Evolutionary conservation across 2,113 vertebrate genomes (phyloP).

Genomic region (Prietella phreatophila): DNA sequence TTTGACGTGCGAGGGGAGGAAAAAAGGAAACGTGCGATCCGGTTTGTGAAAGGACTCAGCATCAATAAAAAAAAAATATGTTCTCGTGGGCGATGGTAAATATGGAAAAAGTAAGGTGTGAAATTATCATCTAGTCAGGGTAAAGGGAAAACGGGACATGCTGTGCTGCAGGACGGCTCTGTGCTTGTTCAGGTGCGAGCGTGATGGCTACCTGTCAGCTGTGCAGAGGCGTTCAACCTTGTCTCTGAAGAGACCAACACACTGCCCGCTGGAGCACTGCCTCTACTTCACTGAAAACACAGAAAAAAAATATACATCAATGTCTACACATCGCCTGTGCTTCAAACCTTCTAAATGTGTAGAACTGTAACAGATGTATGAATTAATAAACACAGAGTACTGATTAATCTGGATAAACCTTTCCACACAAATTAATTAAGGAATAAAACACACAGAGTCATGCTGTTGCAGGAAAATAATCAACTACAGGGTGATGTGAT

Average conservation of each 20-base stretch:
- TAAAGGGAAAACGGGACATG: slow-evolving; percentile 49
- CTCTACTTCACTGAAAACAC: slow-evolving; percentile 45
- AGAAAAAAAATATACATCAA: neutral
- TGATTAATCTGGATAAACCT: neutral
- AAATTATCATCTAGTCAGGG: slow-evolving; percentile 65
- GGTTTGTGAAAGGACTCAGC: slow-evolving; percentile 72
- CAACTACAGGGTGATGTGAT: neutral
- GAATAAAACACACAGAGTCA: neutral
- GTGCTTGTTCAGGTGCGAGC: slow-evolving; percentile 47
- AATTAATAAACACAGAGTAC: neutral
- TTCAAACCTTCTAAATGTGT: neutral
- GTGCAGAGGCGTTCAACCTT: slow-evolving; percentile 35
- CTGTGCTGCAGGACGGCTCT: slow-evolving; percentile 41
- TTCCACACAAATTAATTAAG: neutral
- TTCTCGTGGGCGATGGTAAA: slow-evolving; percentile 70
- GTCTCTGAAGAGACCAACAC: slow-evolving; percentile 47
- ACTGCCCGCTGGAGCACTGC: slow-evolving; percentile 23
- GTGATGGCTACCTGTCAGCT: slow-evolving; percentile 56
- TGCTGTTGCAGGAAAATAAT: neutral
- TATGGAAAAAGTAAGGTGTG: slow-evolving; percentile 66
- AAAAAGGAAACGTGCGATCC: slow-evolving; percentile 67
- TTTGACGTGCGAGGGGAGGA: slow-evolving; percentile 60
- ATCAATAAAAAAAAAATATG: slow-evolving; percentile 73
- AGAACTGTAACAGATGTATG: neutral
- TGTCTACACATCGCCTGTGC: neutral